Percentiles rank a stretch among this genome's conserved stretches.
Evolutionary conservation across 30 jellyfish, hydroid and myxozoan species (phyloP).

Genomic region (Aurelia sp.): DNA sequence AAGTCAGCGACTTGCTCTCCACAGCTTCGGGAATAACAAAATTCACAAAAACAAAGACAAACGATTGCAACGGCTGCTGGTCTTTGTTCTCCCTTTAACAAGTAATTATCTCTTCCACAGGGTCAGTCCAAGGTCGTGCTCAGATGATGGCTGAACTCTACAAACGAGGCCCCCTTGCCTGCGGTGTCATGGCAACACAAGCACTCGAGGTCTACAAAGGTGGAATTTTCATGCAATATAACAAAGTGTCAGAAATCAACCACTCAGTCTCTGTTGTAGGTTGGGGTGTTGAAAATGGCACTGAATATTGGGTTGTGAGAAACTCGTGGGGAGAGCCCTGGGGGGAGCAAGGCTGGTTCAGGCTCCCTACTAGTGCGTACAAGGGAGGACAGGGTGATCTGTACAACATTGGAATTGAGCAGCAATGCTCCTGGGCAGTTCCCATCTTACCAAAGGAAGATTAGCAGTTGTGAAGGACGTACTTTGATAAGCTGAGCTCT

Average conservation of each 20-base stretch:
- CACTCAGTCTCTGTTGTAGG: constrained; percentile 91
- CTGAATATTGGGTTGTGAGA: constrained; percentile 95
- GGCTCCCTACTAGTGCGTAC: constrained; percentile 81
- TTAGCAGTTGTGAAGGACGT: not conserved
- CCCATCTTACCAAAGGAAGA: constrained; percentile 31
- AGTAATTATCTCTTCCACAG: constrained; percentile 11
- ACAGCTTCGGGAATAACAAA: too few species aligned
- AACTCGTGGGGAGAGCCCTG: constrained; percentile 99
- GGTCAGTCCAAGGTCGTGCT: constrained; percentile 89
- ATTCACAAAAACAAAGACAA: too few species aligned
- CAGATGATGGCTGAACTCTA: constrained; percentile 93
- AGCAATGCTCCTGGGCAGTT: constrained; percentile 86
- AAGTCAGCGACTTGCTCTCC: too few species aligned
- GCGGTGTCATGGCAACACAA: constrained; percentile 94
- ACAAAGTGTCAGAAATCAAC: constrained; percentile 35
- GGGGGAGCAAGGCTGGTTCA: constrained; percentile 98
- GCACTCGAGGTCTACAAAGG: constrained; percentile 80
- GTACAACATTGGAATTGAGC: constrained; percentile 88
- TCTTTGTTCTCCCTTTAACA: too few species aligned
- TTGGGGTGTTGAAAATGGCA: constrained; percentile 98
- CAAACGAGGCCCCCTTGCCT: constrained; percentile 93
- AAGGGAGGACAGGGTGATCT: constrained; percentile 83
- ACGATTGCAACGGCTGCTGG: too few species aligned
- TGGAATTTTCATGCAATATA: constrained; percentile 76
- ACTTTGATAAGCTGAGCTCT: too few species aligned